Percentiles rank a stretch among this genome's conserved stretches.
phyloP scores from a whole-genome alignment of 2,888 invertebrate species.

The Azorinus chamasolen region DNA sequence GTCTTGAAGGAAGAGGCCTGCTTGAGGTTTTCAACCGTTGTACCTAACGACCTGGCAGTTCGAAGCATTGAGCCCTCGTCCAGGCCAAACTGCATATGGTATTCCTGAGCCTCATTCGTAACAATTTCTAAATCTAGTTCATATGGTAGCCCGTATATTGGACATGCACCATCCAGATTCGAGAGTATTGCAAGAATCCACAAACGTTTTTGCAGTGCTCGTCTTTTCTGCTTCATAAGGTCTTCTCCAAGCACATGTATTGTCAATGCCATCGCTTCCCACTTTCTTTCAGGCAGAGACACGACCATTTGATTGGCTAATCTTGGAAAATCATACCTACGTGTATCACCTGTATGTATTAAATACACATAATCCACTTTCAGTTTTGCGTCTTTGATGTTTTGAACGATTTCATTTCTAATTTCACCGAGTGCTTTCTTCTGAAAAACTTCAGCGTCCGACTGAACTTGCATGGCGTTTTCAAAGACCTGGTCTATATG shows the following conservation, averaged over 20 bases:
- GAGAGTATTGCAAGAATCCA: conserved; percentile 54
- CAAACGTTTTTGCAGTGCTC: conserved; percentile 53
- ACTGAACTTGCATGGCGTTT: conserved; percentile 27
- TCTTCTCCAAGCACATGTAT: conserved; percentile 45
- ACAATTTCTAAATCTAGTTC: conserved; percentile 47
- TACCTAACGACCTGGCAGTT: conserved; percentile 46
- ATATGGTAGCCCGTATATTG: conserved; percentile 44
- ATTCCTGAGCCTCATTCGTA: conserved; percentile 48
- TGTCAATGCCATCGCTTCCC: conserved; percentile 57
- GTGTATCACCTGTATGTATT: conserved; percentile 40
- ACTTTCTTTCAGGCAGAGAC: conserved; percentile 45
- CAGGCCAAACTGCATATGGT: conserved; percentile 50
- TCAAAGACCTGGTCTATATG: conserved; percentile 33
- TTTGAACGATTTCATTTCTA: conserved; percentile 17
- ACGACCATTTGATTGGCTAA: conserved; percentile 46
- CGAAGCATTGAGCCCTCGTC: conserved; percentile 50
- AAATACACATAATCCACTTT: conserved; percentile 49
- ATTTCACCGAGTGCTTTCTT: conserved; percentile 31
- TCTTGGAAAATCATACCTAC: conserved; percentile 54
- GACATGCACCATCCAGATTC: conserved; percentile 30
- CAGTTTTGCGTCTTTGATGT: conserved; percentile 39
- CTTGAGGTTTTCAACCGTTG: conserved; percentile 50
- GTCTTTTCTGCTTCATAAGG: conserved; percentile 53
- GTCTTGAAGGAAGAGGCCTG: conserved; percentile 55
- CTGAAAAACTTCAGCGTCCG: conserved; percentile 37